Conservation (phyloP, 2,113 vertebrate genomes). For the Corythornis cristatus region DNA sequence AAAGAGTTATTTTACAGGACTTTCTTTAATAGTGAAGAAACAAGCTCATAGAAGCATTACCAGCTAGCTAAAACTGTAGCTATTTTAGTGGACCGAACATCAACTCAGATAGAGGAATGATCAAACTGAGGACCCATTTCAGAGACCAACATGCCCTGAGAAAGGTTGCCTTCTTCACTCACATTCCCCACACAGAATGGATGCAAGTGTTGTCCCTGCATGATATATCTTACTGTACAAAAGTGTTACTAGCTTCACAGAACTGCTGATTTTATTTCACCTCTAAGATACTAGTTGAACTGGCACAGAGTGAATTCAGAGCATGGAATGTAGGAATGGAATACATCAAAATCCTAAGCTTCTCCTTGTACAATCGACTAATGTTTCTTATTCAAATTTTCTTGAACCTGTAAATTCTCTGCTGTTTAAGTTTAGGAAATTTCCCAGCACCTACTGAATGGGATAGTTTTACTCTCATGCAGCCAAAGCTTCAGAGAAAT, state of each 20-base stretch:
- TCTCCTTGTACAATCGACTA: neutral
- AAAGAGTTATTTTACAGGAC: neutral
- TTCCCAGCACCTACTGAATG: neutral
- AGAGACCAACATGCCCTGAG: rapidly evolving
- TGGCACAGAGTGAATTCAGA: neutral
- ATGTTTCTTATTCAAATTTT: neutral
- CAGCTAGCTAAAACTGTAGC: neutral
- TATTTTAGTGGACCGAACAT: neutral
- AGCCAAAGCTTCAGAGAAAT: neutral
- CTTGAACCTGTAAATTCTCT: neutral
- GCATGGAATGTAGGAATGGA: rapidly evolving
- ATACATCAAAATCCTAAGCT: neutral
- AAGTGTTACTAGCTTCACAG: neutral
- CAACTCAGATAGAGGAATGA: neutral
- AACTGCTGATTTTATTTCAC: neutral
- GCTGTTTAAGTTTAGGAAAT: neutral
- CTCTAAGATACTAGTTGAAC: neutral
- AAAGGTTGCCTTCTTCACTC: neutral
- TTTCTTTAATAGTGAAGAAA: neutral
- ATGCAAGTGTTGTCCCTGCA: neutral
- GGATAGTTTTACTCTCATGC: neutral
- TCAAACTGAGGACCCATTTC: neutral
- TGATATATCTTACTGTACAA: neutral
- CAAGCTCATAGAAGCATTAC: neutral
- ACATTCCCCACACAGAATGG: neutral